These are phyloP conservation scores for Urocynchramus pylzowi DNA, from an alignment of 2,113 vertebrate species.

Conservation along the genomic window DNA sequence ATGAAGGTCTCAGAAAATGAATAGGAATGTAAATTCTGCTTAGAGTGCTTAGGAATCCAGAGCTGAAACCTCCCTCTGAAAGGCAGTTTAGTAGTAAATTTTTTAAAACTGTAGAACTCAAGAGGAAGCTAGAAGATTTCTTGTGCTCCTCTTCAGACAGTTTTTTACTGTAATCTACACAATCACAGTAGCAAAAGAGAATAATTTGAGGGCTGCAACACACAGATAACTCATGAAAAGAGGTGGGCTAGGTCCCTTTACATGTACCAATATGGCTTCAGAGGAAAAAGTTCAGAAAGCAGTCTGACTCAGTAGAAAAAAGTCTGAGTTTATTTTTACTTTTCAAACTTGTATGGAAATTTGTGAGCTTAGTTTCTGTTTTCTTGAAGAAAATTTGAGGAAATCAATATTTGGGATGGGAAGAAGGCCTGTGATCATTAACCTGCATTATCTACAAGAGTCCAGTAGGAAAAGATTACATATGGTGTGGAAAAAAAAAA, in stretches of 20 bases:
- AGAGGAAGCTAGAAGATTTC: neutral
- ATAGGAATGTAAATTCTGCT: neutral
- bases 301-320: neutral
- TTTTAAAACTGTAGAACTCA: neutral
- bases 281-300: neutral
- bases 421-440: neutral
- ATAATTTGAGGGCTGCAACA: neutral
- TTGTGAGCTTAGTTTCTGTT: neutral
- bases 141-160: neutral
- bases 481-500: neutral
- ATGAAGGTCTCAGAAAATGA: neutral
- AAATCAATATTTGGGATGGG: neutral
- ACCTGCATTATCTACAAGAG: neutral
- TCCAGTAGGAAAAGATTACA: neutral
- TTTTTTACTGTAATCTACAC: slow-evolving; percentile 16
- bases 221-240: neutral
- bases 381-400: neutral
- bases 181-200: neutral
- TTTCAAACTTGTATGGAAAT: neutral
- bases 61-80: neutral
- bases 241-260: neutral
- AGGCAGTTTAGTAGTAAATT: neutral
- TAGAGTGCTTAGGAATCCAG: neutral
- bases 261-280: neutral
- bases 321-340: neutral